A percentile compares a stretch with the other conserved stretches of the same genome.
Conservation (phyloP, 2,888 invertebrate species). For the Eupithecia subumbrata region DNA sequence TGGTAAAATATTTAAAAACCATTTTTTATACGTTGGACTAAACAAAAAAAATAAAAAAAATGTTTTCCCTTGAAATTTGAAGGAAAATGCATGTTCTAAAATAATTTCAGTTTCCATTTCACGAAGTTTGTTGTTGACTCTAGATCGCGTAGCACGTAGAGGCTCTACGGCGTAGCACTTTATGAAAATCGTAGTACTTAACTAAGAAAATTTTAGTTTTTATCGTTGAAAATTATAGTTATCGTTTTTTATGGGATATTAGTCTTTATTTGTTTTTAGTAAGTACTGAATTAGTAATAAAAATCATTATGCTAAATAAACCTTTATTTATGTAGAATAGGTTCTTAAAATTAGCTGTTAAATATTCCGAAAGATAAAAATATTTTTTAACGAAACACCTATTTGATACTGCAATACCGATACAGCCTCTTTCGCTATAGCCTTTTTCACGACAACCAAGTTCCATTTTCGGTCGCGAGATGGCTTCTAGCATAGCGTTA, state of each 20-base stretch:
- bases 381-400: background rate
- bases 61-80: background rate
- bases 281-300: no score
- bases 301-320: no score
- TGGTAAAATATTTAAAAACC: background rate
- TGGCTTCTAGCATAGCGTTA: slow-evolving; percentile 4
- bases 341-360: no score
- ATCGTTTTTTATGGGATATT: background rate
- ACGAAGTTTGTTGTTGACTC: background rate
- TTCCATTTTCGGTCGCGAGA: slow-evolving; percentile 26
- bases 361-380: background rate
- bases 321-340: no score
- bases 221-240: background rate
- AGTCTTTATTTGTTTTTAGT: background rate
- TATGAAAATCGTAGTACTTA: background rate
- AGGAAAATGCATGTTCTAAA: background rate
- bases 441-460: background rate
- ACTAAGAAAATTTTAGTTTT: background rate
- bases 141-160: slow-evolving; percentile 18
- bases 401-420: background rate
- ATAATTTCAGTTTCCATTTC: background rate
- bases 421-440: background rate
- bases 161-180: slow-evolving; percentile 54
- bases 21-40: background rate
- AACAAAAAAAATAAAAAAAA: background rate